Conservation (phyloP, 2,113 vertebrate genomes). For the Pollimyrus isidori region DNA sequence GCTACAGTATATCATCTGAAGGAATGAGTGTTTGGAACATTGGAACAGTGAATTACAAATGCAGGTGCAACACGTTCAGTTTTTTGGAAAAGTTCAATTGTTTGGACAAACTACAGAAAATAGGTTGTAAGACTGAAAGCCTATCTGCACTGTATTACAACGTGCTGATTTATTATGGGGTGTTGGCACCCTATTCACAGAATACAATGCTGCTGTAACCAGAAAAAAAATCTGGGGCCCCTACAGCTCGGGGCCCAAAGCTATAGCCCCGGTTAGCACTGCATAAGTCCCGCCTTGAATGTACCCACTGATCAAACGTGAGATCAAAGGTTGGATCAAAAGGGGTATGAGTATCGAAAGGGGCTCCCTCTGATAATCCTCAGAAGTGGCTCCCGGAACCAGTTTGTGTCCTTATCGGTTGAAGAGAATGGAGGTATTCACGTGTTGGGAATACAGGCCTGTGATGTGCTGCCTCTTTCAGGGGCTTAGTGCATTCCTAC, state of each 20-base stretch:
- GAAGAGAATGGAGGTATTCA: neutral
- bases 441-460: neutral
- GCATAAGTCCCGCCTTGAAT: neutral
- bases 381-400: constrained; percentile 6
- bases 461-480: neutral
- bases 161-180: neutral
- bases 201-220: neutral
- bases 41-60: neutral
- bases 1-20: neutral
- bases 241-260: neutral
- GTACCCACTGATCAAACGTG: neutral
- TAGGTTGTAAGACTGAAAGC: neutral
- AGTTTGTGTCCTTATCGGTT: neutral
- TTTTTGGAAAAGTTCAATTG: neutral
- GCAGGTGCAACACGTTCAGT: neutral
- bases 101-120: neutral
- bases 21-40: neutral
- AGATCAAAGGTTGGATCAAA: neutral
- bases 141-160: neutral
- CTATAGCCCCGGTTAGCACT: neutral
- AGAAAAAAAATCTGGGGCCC: neutral
- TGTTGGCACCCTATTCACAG: neutral
- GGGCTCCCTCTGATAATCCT: neutral
- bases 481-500: neutral
- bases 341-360: neutral